Conservation (phyloP, 2,888 invertebrate species). For the Bugulina stolonifera region DNA sequence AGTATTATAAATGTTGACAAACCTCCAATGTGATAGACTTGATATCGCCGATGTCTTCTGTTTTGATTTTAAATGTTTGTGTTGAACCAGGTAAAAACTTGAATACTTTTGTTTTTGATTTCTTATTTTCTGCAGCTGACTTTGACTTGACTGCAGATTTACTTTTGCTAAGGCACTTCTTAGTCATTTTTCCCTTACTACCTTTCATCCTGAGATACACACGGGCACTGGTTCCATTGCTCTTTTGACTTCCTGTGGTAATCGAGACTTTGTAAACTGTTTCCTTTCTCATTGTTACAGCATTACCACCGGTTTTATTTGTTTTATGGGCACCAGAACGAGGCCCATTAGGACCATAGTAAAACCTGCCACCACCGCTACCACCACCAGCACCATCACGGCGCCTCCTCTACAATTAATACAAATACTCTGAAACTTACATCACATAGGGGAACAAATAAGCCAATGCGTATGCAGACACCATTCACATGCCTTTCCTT, state of each 20-base stretch:
- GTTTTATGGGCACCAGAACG: not conserved
- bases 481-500: too few species aligned
- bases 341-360: not conserved
- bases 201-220: conserved; percentile 48
- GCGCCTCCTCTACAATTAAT: too few species aligned
- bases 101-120: conserved; percentile 39
- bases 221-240: conserved; percentile 50
- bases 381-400: too few species aligned
- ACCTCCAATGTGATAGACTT: conserved; percentile 50
- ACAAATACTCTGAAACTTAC: too few species aligned
- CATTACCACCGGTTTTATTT: not conserved
- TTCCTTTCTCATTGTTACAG: not conserved
- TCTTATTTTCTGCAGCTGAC: not conserved
- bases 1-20: conserved; percentile 25
- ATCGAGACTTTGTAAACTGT: conserved; percentile 48
- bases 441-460: too few species aligned
- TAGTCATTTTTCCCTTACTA: conserved; percentile 44
- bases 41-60: conserved; percentile 49
- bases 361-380: not conserved
- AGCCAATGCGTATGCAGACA: too few species aligned
- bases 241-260: conserved; percentile 46
- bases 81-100: conserved; percentile 48
- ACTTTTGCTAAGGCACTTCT: conserved; percentile 45
- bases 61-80: conserved; percentile 48
- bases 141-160: conserved; percentile 39